Evolutionary conservation across 2,888 invertebrate genomes (phyloP).

Genomic region (Dexiosoma caninum): DNA sequence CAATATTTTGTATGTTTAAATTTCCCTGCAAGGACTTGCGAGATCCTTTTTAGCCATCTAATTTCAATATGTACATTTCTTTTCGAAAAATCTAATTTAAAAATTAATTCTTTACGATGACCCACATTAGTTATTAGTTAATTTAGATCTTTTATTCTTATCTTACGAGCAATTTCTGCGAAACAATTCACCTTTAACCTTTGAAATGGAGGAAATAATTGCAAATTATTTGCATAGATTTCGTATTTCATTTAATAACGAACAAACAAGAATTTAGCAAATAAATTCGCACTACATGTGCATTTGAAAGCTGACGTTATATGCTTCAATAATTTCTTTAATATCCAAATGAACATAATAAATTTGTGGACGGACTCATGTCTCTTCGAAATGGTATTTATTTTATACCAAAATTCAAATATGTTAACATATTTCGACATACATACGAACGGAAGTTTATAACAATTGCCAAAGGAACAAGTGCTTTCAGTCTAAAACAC

Average conservation of each 20-base stretch:
- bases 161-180: neutral
- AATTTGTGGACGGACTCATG: constrained; percentile 18
- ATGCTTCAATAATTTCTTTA: constrained; percentile 26
- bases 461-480: neutral
- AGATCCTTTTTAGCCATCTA: too few species aligned
- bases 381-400: constrained; percentile 15
- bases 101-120: too few species aligned
- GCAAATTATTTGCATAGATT: neutral
- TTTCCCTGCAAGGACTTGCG: too few species aligned
- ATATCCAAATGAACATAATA: constrained; percentile 26
- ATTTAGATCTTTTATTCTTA: neutral
- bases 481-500: neutral
- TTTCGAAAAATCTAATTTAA: too few species aligned
- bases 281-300: neutral
- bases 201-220: neutral
- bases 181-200: neutral
- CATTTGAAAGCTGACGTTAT: neutral
- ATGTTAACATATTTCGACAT: neutral
- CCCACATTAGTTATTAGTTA: too few species aligned
- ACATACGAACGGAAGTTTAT: neutral
- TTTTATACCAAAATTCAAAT: constrained; percentile 7
- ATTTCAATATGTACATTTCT: too few species aligned
- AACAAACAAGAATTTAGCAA: neutral
- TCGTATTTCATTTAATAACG: neutral
- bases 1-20: too few species aligned